Evolutionary conservation across 2,113 vertebrate species (phyloP).

Genomic region (Engystomops pustulosus): DNA sequence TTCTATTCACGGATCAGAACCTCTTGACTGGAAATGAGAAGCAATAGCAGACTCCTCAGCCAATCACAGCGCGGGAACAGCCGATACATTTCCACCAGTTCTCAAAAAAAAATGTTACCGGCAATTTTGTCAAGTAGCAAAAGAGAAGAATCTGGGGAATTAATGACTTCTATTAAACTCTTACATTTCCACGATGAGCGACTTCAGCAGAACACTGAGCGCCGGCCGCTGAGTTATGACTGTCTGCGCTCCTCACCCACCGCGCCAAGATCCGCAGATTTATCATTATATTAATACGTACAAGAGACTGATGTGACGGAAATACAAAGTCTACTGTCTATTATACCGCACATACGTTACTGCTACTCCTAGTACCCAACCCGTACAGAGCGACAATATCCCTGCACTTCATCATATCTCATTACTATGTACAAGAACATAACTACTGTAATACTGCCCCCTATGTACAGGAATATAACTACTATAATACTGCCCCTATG

Average conservation of each 20-base stretch:
- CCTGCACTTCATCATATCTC: neutral
- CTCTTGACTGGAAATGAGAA: neutral
- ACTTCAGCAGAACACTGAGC: neutral
- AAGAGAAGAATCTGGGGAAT: neutral
- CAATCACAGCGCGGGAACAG: neutral
- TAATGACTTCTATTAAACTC: constrained; percentile 21
- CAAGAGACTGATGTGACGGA: neutral
- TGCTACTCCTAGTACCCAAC: neutral
- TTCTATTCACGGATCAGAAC: too few relatives aligned
- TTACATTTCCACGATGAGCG: neutral
- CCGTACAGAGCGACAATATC: neutral
- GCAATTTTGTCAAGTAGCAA: neutral
- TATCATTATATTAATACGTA: neutral
- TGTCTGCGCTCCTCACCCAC: neutral
- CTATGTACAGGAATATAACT: too few relatives aligned
- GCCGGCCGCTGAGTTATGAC: neutral
- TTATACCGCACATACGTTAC: neutral
- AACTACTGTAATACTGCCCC: neutral
- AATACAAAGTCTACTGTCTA: neutral
- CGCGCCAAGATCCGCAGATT: neutral
- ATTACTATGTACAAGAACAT: too few relatives aligned
- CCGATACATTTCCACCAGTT: neutral
- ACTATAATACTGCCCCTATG: neutral
- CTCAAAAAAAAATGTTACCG: neutral
- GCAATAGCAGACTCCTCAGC: neutral